These are phyloP conservation scores for Cryptocephalus moraei DNA, from an alignment of 2,888 invertebrate genomes.

Conservation along the genomic window DNA sequence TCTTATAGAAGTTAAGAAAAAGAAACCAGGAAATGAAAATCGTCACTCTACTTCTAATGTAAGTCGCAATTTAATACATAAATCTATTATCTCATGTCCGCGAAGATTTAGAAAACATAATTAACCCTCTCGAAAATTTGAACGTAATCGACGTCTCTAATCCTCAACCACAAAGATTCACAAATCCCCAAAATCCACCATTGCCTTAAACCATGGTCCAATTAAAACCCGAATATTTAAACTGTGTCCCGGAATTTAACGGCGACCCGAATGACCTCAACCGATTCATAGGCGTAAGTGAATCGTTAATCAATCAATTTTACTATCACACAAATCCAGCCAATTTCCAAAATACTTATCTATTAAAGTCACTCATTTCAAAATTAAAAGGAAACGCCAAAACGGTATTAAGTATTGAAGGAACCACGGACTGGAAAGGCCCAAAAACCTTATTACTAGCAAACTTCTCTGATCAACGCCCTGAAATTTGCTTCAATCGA, in stretches of 20 bases:
- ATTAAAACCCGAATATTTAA: slow-evolving; percentile 7
- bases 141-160: too few relatives aligned
- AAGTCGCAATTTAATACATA: too few relatives aligned
- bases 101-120: too few relatives aligned
- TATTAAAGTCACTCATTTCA: slow-evolving; percentile 6
- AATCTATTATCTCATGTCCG: too few relatives aligned
- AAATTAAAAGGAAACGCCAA: slow-evolving; percentile 7
- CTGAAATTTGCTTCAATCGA: slow-evolving; percentile 12
- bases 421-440: slow-evolving; percentile 2
- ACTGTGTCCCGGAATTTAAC: slow-evolving; percentile 6
- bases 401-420: slow-evolving; percentile 7
- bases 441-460: slow-evolving; percentile 3
- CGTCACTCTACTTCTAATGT: too few relatives aligned
- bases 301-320: slow-evolving; percentile 3
- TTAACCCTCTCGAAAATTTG: too few relatives aligned
- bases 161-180: too few relatives aligned
- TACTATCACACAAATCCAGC: slow-evolving; percentile 3
- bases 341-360: slow-evolving; percentile 7
- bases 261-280: slow-evolving; percentile 4
- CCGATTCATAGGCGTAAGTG: not conserved
- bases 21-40: too few relatives aligned
- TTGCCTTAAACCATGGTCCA: not conserved
- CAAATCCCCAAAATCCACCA: too few relatives aligned
- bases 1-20: too few relatives aligned
- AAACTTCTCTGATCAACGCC: slow-evolving; percentile 12